These are phyloP conservation scores for Scaptomyza graminum DNA, from an alignment of 1,140 invertebrate genomes.

Conservation along the genomic window DNA sequence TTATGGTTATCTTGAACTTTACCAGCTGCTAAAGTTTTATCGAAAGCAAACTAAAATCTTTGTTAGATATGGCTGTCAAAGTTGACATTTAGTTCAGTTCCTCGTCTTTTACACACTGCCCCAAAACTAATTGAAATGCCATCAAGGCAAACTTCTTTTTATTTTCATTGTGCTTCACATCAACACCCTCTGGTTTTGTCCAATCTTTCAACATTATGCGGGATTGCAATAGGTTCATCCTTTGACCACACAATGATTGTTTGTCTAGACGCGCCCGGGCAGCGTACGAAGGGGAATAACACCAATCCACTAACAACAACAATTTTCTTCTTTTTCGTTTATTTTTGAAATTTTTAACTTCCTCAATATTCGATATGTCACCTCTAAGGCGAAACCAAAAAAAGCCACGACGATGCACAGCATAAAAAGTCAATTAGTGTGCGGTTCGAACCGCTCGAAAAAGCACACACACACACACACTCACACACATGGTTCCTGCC, in stretches of 20 bases:
- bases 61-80: background rate
- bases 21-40: too few relatives aligned
- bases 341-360: too few relatives aligned
- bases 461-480: background rate
- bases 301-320: too few relatives aligned
- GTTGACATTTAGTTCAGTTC: background rate
- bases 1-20: too few relatives aligned
- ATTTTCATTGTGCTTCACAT: background rate
- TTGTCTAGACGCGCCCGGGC: slow-evolving; percentile 26
- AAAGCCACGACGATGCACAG: slow-evolving; percentile 16
- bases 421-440: slow-evolving; percentile 59
- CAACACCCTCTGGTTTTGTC: background rate
- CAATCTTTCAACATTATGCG: slow-evolving; percentile 1
- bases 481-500: background rate
- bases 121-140: slow-evolving; percentile 15
- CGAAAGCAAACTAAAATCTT: background rate
- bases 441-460: slow-evolving; percentile 14
- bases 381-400: background rate
- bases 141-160: background rate
- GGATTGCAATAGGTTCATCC: background rate
- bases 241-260: slow-evolving; percentile 30
- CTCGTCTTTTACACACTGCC: background rate
- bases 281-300: too few relatives aligned
- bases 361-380: background rate
- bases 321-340: too few relatives aligned